Evolutionary conservation across 2,888 invertebrate genomes (phyloP).

Genomic region (Endotricha flammealis): DNA sequence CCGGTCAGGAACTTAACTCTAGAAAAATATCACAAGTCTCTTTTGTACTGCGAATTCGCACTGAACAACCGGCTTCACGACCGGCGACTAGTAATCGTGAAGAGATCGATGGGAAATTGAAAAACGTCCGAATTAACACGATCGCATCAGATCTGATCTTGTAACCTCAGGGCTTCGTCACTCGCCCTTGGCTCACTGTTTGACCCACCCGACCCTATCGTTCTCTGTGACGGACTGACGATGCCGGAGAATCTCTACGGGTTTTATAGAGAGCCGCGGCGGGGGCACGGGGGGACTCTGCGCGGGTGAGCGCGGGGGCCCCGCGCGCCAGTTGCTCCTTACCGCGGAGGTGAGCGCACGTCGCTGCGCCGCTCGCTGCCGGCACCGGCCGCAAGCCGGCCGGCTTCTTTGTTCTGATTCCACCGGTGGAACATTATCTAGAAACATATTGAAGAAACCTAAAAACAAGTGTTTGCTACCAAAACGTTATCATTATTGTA

Average conservation of each 20-base stretch:
- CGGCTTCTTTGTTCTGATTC: constrained; percentile 70
- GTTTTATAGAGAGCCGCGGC: constrained; percentile 69
- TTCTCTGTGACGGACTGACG: constrained; percentile 73
- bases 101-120: constrained; percentile 70
- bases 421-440: constrained; percentile 26
- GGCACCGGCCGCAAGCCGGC: constrained; percentile 49
- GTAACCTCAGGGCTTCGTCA: constrained; percentile 73
- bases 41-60: constrained; percentile 75
- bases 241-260: constrained; percentile 47
- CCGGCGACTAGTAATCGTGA: constrained; percentile 65
- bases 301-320: constrained; percentile 60
- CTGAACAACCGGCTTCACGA: constrained; percentile 55
- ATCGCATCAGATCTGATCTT: constrained; percentile 76
- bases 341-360: constrained; percentile 39
- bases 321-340: constrained; percentile 64
- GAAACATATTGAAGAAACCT: constrained; percentile 21
- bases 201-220: constrained; percentile 73
- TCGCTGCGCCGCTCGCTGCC: constrained; percentile 38
- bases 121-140: constrained; percentile 60
- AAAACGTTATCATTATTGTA: too few species aligned
- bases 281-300: constrained; percentile 55
- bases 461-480: constrained; percentile 15
- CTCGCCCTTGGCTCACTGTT: constrained; percentile 64
- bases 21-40: constrained; percentile 78
- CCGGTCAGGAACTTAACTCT: constrained; percentile 69